Conservation (phyloP, 2,797 vertebrate genomes). For the Discoglossus pictus region DNA sequence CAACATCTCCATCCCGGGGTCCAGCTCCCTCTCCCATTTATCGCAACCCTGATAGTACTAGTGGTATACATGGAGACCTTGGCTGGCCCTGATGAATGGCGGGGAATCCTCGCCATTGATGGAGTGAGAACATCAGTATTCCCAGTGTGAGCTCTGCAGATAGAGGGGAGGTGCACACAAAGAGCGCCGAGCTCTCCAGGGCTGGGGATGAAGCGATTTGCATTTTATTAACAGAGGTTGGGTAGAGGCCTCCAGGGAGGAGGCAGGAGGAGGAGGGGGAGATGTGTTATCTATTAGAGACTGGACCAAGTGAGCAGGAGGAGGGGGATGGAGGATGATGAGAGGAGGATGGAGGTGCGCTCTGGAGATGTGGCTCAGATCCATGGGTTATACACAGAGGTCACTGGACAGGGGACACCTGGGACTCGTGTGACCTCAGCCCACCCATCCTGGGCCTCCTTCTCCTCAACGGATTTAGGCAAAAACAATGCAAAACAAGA, state of each 20-base stretch:
- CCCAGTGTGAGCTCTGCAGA: not conserved
- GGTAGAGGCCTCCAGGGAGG: slow-evolving; percentile 16
- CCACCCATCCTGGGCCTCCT: not conserved
- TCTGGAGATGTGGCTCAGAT: not conserved
- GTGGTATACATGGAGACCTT: not conserved
- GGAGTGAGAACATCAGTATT: slow-evolving; percentile 10
- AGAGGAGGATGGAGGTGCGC: too few species aligned
- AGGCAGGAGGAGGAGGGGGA: not conserved
- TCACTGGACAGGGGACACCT: not conserved
- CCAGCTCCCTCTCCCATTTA: not conserved
- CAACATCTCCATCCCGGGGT: not conserved
- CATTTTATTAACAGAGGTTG: slow-evolving; percentile 41
- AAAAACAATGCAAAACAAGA: slow-evolving; percentile 18
- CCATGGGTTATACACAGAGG: not conserved
- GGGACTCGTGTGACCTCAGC: not conserved
- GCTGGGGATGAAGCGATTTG: slow-evolving; percentile 36
- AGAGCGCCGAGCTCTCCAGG: not conserved
- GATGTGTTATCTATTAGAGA: not conserved
- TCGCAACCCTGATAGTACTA: not conserved
- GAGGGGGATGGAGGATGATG: too few species aligned
- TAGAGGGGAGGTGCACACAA: not conserved
- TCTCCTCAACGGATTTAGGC: slow-evolving; percentile 15
- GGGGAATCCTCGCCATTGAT: not conserved
- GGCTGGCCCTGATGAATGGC: not conserved
- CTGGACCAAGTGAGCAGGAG: not conserved